Conservation (phyloP, 2,113 vertebrate genomes). For the Dinomys branickii region DNA sequence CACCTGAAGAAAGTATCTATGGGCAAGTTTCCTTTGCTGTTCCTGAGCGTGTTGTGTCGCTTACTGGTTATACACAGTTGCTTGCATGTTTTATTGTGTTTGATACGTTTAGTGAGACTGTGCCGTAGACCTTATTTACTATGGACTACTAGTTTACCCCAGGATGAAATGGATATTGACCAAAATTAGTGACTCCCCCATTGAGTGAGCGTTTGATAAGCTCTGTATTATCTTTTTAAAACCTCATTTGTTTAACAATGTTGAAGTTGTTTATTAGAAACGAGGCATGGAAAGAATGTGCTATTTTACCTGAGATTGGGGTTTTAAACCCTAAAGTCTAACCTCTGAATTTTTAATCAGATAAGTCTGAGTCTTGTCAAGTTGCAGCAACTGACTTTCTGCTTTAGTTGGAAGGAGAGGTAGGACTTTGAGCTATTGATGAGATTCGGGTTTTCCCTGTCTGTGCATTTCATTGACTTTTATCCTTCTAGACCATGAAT, state of each 20-base stretch:
- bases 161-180: slow-evolving; percentile 23
- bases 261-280: slow-evolving; percentile 14
- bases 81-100: slow-evolving; percentile 28
- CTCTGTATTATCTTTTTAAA: slow-evolving; percentile 1
- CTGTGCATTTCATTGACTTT: slow-evolving; percentile 55
- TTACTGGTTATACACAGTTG: background rate
- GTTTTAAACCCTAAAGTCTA: slow-evolving; percentile 53
- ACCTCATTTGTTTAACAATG: slow-evolving; percentile 27
- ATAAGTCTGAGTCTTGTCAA: slow-evolving; percentile 48
- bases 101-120: slow-evolving; percentile 20
- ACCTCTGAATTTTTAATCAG: slow-evolving; percentile 58
- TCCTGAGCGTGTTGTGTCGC: background rate
- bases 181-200: background rate
- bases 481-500: slow-evolving; percentile 38
- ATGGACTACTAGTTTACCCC: background rate
- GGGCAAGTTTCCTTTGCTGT: slow-evolving; percentile 29
- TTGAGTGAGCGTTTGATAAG: slow-evolving; percentile 34
- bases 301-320: slow-evolving; percentile 31
- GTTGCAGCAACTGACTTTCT: slow-evolving; percentile 63
- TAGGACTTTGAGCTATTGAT: slow-evolving; percentile 14
- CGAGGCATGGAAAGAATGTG: background rate
- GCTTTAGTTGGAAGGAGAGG: background rate
- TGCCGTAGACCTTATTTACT: background rate
- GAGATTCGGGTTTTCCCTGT: slow-evolving; percentile 26
- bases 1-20: slow-evolving; percentile 22